phyloP scores from a whole-genome alignment of 2,888 invertebrate species.

The Norana najaformis region DNA sequence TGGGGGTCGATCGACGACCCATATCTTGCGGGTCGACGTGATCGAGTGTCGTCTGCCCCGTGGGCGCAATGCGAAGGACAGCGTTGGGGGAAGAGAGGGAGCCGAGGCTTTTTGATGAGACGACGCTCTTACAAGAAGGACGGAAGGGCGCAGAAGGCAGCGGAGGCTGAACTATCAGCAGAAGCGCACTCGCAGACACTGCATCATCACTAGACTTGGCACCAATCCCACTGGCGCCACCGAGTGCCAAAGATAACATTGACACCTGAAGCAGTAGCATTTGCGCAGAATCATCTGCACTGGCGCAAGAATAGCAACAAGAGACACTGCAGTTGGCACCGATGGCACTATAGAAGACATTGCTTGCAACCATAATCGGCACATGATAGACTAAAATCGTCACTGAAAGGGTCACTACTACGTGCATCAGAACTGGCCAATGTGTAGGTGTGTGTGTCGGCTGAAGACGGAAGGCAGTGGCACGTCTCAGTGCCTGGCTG shows the following conservation, averaged over 20 bases:
- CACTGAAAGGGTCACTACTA: neutral
- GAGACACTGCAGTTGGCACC: too few species aligned
- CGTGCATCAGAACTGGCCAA: too few species aligned
- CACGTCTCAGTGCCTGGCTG: neutral
- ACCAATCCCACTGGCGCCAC: neutral
- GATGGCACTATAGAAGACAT: neutral
- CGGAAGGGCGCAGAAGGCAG: neutral
- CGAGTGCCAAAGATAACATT: constrained; percentile 13
- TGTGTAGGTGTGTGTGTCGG: neutral
- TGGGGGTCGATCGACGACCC: neutral
- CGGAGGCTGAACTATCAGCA: neutral
- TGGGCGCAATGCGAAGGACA: neutral
- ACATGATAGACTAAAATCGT: neutral
- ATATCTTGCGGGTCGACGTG: neutral
- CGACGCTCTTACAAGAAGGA: neutral
- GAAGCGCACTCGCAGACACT: neutral
- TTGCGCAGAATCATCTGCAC: neutral
- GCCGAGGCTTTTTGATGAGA: neutral
- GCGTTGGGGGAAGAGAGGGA: neutral
- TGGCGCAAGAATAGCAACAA: neutral
- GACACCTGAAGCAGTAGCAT: neutral
- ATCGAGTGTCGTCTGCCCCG: neutral
- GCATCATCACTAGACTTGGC: neutral
- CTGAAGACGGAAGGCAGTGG: neutral
- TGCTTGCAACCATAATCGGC: neutral